phyloP scores from a whole-genome alignment of 2,888 invertebrate species.

The Stenoptilia bipunctidactyla region DNA sequence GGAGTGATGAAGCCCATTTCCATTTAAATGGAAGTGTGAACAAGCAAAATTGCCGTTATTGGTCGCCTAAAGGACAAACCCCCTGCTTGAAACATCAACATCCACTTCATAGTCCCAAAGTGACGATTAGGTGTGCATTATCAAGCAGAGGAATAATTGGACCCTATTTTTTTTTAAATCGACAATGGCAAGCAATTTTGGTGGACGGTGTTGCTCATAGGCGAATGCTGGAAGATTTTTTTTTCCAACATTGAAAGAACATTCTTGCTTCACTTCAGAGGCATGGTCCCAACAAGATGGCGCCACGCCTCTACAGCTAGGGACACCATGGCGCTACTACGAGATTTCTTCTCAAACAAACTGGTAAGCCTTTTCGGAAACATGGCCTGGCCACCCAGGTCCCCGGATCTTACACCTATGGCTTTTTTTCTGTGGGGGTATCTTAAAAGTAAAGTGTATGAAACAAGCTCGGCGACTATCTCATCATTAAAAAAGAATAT shows the following conservation, averaged over 20 bases:
- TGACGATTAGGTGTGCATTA: slow-evolving; percentile 15
- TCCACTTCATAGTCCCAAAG: slow-evolving; percentile 13
- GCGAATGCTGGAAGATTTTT: slow-evolving; percentile 11
- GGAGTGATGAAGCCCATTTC: too few relatives aligned
- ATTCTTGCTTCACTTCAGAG: slow-evolving; percentile 8
- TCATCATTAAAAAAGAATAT: slow-evolving; percentile 14
- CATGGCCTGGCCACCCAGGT: slow-evolving; percentile 14
- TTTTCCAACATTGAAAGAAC: slow-evolving; percentile 5
- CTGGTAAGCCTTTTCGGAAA: slow-evolving; percentile 6
- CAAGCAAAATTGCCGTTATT: too few relatives aligned
- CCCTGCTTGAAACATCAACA: slow-evolving; percentile 14
- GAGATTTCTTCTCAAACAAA: slow-evolving; percentile 1
- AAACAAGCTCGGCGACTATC: slow-evolving; percentile 9
- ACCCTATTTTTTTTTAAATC: slow-evolving; percentile 14
- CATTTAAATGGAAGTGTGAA: too few relatives aligned
- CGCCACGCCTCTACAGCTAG: slow-evolving; percentile 10
- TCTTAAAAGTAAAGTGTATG: slow-evolving; percentile 14
- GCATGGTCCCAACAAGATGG: slow-evolving; percentile 13
- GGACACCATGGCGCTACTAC: slow-evolving; percentile 6
- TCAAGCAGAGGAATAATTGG: slow-evolving; percentile 14
- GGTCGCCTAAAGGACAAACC: slow-evolving; percentile 14
- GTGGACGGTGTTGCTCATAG: slow-evolving; percentile 10
- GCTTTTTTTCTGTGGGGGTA: slow-evolving; percentile 16
- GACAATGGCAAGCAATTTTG: slow-evolving; percentile 2
- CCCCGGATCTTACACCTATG: slow-evolving; percentile 17